These are phyloP conservation scores for Ctenosaura bakeri DNA, from an alignment of 2,797 vertebrate genomes.

Conservation along the genomic window DNA sequence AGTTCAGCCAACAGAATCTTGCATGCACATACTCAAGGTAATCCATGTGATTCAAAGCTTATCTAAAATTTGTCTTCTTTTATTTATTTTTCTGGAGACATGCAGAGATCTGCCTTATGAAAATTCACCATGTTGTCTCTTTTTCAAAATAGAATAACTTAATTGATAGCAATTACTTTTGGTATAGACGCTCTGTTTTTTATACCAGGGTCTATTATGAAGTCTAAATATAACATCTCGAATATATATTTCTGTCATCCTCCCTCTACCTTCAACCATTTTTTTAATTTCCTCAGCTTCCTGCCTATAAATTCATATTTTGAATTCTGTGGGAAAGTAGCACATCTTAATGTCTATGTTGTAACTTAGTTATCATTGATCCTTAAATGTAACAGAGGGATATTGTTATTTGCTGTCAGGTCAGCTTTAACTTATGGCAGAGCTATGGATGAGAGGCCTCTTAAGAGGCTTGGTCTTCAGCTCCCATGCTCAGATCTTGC, in stretches of 20 bases:
- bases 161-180: slow-evolving; percentile 42
- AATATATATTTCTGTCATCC: slow-evolving; percentile 65
- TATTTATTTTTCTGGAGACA: slow-evolving; percentile 29
- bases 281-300: background rate
- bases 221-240: slow-evolving; percentile 54
- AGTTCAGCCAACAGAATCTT: background rate
- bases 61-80: slow-evolving; percentile 44
- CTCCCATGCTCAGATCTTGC: too few species aligned
- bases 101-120: slow-evolving; percentile 52
- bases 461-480: too few species aligned
- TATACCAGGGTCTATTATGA: slow-evolving; percentile 52
- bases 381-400: too few species aligned
- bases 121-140: slow-evolving; percentile 46
- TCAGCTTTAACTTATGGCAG: too few species aligned
- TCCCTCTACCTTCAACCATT: background rate
- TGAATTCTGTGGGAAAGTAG: slow-evolving; percentile 57
- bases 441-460: too few species aligned
- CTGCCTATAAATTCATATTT: slow-evolving; percentile 30
- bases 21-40: background rate
- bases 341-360: slow-evolving; percentile 68
- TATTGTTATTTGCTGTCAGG: too few species aligned
- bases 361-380: slow-evolving; percentile 31
- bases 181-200: slow-evolving; percentile 59
- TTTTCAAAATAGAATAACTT: slow-evolving; percentile 45
- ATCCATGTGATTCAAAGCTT: slow-evolving; percentile 40